Conservation (phyloP, 1,140 invertebrate species). For the Ceratina japonica region DNA sequence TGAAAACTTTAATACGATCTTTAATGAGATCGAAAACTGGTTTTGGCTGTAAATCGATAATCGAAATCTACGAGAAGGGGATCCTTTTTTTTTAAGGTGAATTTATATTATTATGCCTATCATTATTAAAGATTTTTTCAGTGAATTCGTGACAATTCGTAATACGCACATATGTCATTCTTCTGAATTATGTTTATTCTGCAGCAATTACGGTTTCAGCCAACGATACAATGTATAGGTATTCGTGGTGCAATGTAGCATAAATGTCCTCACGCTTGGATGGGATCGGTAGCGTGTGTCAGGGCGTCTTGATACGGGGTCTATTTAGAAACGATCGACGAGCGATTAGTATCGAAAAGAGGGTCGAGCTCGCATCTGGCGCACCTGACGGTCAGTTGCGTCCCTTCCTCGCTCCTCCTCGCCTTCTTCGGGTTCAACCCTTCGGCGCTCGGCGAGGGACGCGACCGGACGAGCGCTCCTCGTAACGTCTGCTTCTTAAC, state of each 20-base stretch:
- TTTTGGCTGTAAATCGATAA: no score
- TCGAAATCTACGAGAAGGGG: no score
- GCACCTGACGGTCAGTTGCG: conserved; percentile 75
- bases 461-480: conserved; percentile 65
- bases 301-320: conserved; percentile 43
- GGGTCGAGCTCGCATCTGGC: conserved; percentile 74
- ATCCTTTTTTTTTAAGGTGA: no score
- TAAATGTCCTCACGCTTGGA: not conserved
- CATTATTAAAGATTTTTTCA: no score
- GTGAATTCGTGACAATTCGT: no score
- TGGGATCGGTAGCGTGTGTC: conserved; percentile 10
- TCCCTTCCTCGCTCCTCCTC: conserved; percentile 56
- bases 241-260: not conserved
- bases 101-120: no score
- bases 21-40: no score
- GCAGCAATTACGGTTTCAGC: no score
- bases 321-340: conserved; percentile 72
- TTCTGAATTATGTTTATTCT: no score
- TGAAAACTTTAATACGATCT: no score
- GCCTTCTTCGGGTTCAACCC: conserved; percentile 59
- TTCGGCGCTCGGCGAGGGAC: conserved; percentile 50
- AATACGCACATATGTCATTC: no score
- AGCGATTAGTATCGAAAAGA: conserved; percentile 76
- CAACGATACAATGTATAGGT: no score
- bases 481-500: conserved; percentile 78